Evolutionary conservation across 1,140 invertebrate species (phyloP), one percentile per base, ranked within the genome.

Genomic region (Drusus annulatus): DNA sequence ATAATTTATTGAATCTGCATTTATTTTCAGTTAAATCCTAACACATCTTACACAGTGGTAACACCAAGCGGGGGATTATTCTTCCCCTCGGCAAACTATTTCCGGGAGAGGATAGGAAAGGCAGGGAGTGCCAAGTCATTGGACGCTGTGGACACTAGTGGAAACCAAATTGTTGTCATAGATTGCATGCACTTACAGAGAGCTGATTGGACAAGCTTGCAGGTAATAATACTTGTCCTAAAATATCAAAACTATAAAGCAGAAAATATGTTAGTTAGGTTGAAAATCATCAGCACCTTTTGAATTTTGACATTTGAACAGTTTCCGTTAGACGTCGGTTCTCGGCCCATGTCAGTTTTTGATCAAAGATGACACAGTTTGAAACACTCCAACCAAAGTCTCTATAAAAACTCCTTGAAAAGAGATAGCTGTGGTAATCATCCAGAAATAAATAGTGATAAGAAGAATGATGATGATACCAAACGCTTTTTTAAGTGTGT

Each of bases 1-100:
- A 13, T n/a, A 8, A 45, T 45, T 13, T 10, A 45, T 13, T 8
- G 36, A 45, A 56, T 56, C 4, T 56, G 54, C 7, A 8, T 51
- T 17, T 45, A 28, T 52, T 71, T 71, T 52, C 17, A 71, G 45
- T 52, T 71, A 13, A 71, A 71, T 71, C 68, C 50, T 13, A 52
- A 71, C 21, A 51, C 45, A 6, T 52, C 52, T 36, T 92, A 91
- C 84, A 83, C 92, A 3, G 85, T 91, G 31, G 83, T 93, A 3
- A 90, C 88, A 6, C 90, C 92, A n/a, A 89, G 91, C 76, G 86
- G 92, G 16, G 91, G 91, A 56, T 85, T 94, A 8, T 91, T 91
- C 23, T 94, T 93, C 84, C 92, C 93, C 1, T 91, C 91, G 2
- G 91, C 92, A 16, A 92, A 93, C 83, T 92, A 92, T 84, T 85